Conservation (phyloP, 2,113 vertebrate species). For the Paradisaea rubra region DNA sequence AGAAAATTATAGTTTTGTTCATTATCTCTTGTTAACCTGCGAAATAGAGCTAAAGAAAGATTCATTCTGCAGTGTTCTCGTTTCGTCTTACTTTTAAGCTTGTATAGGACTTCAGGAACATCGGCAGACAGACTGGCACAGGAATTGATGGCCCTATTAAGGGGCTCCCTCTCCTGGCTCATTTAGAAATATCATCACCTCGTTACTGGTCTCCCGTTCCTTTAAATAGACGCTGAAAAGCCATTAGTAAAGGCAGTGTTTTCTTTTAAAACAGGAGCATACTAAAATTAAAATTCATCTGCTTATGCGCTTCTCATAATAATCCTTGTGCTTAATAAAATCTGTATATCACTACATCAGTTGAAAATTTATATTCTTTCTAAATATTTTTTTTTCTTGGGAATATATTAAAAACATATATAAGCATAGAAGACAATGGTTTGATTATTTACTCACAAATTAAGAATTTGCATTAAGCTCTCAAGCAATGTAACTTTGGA, state of each 20-base stretch:
- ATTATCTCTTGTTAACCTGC: conserved; percentile 6
- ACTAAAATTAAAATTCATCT: not conserved
- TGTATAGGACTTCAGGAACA: not conserved
- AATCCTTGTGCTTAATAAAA: not conserved
- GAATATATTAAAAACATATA: conserved; percentile 25
- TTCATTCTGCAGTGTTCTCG: not conserved
- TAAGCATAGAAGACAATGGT: conserved; percentile 29
- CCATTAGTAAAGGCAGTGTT: not conserved
- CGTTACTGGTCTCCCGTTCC: not conserved
- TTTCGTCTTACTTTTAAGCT: not conserved
- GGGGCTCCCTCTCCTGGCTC: conserved; percentile 47
- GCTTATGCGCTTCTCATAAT: not conserved
- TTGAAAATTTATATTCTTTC: conserved; percentile 38
- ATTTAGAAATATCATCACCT: not conserved
- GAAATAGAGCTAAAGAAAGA: conserved; percentile 21
- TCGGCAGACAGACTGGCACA: not conserved
- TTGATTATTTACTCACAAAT: conserved; percentile 44
- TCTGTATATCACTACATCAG: not conserved
- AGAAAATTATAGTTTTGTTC: conserved; percentile 31
- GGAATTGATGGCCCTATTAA: not conserved
- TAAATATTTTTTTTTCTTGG: conserved; percentile 6
- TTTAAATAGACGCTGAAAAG: not conserved
- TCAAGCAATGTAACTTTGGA: conserved; percentile 45
- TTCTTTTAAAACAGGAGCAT: not conserved
- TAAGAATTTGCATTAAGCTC: conserved; percentile 51